phyloP scores from a whole-genome alignment of 2,113 vertebrate genomes.

The Podilymbus podiceps region DNA sequence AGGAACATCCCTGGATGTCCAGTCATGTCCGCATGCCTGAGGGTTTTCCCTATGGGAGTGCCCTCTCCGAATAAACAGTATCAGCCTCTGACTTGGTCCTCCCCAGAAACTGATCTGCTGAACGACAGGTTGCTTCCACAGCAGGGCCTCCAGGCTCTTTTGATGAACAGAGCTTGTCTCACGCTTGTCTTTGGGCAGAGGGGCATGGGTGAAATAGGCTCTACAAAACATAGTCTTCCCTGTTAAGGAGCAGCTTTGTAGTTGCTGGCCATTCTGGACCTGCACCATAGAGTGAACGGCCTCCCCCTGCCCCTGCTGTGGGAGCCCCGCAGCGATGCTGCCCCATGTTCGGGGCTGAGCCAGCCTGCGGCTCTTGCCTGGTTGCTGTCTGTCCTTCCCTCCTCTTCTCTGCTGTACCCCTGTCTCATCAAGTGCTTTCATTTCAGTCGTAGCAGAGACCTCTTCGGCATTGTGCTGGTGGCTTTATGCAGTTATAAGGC shows the following conservation, averaged over 20 bases:
- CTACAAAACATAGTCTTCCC: not conserved
- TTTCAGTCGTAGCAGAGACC: not conserved
- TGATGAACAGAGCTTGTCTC: not conserved
- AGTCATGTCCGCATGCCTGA: not conserved
- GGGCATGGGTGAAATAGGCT: not conserved
- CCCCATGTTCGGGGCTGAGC: too few relatives aligned
- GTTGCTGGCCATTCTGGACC: not conserved
- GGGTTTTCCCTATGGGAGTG: not conserved
- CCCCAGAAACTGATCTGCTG: not conserved
- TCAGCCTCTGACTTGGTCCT: not conserved
- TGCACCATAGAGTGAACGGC: not conserved
- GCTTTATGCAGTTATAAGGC: not conserved
- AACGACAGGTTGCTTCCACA: not conserved
- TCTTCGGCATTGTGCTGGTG: not conserved
- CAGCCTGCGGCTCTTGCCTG: not conserved
- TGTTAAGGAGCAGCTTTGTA: not conserved
- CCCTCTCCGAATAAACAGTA: not conserved
- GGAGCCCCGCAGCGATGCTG: accelerated
- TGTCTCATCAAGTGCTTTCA: not conserved
- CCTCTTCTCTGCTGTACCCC: not conserved
- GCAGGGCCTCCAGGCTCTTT: not conserved
- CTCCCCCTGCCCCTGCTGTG: accelerated
- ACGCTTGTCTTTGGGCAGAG: not conserved
- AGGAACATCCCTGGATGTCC: not conserved
- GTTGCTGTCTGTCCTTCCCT: not conserved